Conservation (phyloP, 2,113 vertebrate species). For the Tachycineta bicolor region DNA sequence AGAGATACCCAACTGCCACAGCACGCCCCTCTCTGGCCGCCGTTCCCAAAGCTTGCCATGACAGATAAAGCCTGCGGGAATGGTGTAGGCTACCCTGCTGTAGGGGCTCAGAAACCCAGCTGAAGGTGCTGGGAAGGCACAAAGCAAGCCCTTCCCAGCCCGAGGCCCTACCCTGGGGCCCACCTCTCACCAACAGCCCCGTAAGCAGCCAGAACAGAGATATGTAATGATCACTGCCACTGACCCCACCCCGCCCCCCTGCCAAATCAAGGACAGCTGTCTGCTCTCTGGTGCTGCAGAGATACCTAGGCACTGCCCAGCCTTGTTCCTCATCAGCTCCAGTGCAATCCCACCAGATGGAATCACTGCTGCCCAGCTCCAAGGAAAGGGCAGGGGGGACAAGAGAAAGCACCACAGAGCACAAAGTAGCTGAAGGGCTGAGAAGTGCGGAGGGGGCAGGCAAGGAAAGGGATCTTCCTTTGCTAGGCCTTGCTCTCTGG, state of each 20-base stretch:
- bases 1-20: not conserved
- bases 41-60: not conserved
- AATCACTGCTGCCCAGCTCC: not conserved
- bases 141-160: not conserved
- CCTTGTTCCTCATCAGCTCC: not conserved
- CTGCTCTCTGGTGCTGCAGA: not conserved
- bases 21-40: not conserved
- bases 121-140: not conserved
- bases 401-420: not conserved
- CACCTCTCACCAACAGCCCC: not conserved
- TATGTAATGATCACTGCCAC: not conserved
- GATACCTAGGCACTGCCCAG: not conserved
- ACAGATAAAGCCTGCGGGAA: not conserved
- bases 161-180: not conserved
- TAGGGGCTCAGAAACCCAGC: not conserved
- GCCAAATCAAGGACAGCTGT: not conserved
- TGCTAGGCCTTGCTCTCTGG: not conserved
- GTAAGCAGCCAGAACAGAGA: not conserved
- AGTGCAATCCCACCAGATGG: not conserved
- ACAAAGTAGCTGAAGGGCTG: not conserved
- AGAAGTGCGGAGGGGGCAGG: not conserved
- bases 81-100: not conserved
- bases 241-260: rapidly evolving
- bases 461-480: not conserved
- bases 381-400: not conserved